Base-by-base conservation (phyloP, 2,888 invertebrate genomes). In the Phrixothrix hirtus region DNA sequence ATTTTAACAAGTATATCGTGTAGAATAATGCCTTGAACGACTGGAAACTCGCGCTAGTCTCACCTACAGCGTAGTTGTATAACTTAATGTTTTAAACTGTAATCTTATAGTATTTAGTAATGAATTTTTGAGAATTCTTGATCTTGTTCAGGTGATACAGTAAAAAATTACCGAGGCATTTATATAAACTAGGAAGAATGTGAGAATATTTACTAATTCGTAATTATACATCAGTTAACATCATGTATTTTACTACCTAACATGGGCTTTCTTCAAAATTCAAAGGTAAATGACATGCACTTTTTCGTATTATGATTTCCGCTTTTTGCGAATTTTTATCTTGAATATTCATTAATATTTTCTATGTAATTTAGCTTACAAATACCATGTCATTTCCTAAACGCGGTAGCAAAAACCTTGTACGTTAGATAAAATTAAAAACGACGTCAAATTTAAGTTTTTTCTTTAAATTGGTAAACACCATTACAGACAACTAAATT, bases 81-180 rank as follows among this genome's bases (percentile, higher is more conserved):
- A 66, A 72, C 67, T 71, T 72, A 71, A 72, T 71, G 71, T 73
- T 72, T 72, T 68, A 71, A 70, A 69, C 69, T 68, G 67, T 71
- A 71, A 71, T 71, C 70, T 70, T 69, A 68, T 65, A 60, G 66
- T 65, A 66, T 65, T 68, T 67, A 63, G 68, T 69, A 69, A 65
- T 68, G 66, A 68, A 68, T 70, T 70, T 69, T 69, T 59, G 63
- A 59, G 60, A 63, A 67, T 43, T 44, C 39, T 47, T 37, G 47
- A 47, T 53, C 45, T 36, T 35, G 45, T 45, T 46, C 52, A 25
- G 27, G 39, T 47, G 31, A 21, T 21, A 7, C 7, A 21, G 4
- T 7, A 21, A 7, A 21, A 21, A 7, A 21, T 5, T 21, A 7
- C 21, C 4, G 4, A 3, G 21, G 21, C 21, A 21, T 7, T 38